Percentiles rank a stretch among this genome's conserved stretches.
phyloP scores from a whole-genome alignment of 2,888 invertebrate genomes.

The Dryobota labecula region DNA sequence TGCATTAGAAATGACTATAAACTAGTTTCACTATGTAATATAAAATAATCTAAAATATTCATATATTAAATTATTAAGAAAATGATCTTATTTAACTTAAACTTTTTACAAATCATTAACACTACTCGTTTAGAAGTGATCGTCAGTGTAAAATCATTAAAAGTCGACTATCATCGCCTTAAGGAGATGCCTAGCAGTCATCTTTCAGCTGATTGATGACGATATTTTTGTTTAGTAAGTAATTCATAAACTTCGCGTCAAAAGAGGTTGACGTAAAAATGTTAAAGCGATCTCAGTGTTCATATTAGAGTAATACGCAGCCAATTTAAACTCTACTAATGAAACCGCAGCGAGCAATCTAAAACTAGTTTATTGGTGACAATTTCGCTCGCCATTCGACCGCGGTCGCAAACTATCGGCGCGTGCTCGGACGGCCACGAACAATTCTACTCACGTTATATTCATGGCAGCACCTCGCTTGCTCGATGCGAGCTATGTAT shows the following conservation, averaged over 20 bases:
- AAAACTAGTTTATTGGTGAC: not conserved
- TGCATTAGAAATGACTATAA: no score
- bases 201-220: not conserved
- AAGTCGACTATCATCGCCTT: no score
- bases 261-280: not conserved
- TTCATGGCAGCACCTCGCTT: not conserved
- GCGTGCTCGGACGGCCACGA: conserved; percentile 6
- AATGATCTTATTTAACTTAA: no score
- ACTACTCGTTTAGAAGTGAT: no score
- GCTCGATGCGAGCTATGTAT: not conserved
- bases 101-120: no score
- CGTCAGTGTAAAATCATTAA: no score
- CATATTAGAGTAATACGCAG: not conserved
- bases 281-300: not conserved
- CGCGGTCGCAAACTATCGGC: not conserved
- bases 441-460: not conserved
- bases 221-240: not conserved
- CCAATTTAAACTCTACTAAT: not conserved
- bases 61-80: no score
- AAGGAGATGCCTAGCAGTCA: not conserved
- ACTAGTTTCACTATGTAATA: no score
- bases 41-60: no score
- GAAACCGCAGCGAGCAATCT: not conserved
- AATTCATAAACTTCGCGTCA: not conserved
- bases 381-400: not conserved